These are phyloP conservation scores for Holacanthus passer DNA, from an alignment of 2,113 vertebrate species.

Conservation along the genomic window DNA sequence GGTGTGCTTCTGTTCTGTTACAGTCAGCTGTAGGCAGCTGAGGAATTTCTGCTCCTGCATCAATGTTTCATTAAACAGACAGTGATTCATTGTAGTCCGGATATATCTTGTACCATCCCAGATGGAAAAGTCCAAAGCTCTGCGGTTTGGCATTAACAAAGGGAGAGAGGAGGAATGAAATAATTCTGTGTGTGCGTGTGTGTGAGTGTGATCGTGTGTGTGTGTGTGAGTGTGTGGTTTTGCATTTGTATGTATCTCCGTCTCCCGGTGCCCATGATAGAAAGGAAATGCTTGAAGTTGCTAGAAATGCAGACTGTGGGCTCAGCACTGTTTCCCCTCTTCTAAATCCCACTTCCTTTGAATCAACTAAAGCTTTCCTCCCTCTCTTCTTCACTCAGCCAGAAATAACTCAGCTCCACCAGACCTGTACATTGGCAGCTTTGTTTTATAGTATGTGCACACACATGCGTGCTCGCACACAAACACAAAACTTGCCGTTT, in stretches of 20 bases:
- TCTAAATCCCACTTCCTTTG: slow-evolving; percentile 73
- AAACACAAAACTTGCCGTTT: slow-evolving; percentile 38
- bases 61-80: slow-evolving; percentile 59
- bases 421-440: slow-evolving; percentile 60
- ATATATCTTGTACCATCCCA: slow-evolving; percentile 55
- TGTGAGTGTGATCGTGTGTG: slow-evolving; percentile 26
- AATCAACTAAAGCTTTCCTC: slow-evolving; percentile 63
- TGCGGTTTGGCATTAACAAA: slow-evolving; percentile 64
- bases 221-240: slow-evolving; percentile 33
- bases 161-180: slow-evolving; percentile 40
- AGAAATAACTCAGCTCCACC: slow-evolving; percentile 69
- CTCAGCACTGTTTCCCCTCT: slow-evolving; percentile 60
- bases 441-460: slow-evolving; percentile 61
- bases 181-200: slow-evolving; percentile 12
- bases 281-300: slow-evolving; percentile 73
- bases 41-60: slow-evolving; percentile 40
- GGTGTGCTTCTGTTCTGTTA: slow-evolving; percentile 79
- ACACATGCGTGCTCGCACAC: background rate
- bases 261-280: slow-evolving; percentile 58
- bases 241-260: slow-evolving; percentile 54
- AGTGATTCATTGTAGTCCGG: slow-evolving; percentile 66
- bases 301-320: slow-evolving; percentile 76
- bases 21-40: slow-evolving; percentile 41
- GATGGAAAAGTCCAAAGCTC: slow-evolving; percentile 62
- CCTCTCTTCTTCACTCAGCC: slow-evolving; percentile 62